phyloP scores from a whole-genome alignment of 2,113 vertebrate genomes.

The Todiramphus chloris region DNA sequence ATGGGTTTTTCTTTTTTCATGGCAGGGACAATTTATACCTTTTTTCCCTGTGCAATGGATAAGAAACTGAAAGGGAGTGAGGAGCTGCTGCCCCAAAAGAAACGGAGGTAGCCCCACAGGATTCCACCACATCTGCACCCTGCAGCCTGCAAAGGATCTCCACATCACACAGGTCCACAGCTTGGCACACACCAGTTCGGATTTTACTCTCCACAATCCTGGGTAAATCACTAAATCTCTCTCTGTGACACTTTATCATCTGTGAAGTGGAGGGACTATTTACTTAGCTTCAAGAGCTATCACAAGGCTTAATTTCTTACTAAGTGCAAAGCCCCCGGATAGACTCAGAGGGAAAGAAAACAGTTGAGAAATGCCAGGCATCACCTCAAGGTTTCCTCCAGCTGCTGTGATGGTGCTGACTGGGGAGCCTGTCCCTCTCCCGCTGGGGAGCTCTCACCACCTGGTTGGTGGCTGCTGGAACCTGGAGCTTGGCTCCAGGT shows the following conservation, averaged over 20 bases:
- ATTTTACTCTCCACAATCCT: neutral
- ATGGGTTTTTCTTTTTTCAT: neutral
- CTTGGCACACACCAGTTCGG: neutral
- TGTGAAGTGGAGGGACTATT: neutral
- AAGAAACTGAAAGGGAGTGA: neutral
- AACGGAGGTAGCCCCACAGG: neutral
- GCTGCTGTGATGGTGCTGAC: neutral
- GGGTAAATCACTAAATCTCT: neutral
- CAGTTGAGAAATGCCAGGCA: neutral
- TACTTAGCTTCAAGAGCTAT: neutral
- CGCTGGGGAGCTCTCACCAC: neutral
- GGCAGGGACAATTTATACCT: neutral
- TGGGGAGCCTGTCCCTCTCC: rapidly evolving
- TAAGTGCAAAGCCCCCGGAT: rapidly evolving
- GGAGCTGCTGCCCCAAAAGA: neutral
- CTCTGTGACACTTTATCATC: neutral
- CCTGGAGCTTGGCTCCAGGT: neutral
- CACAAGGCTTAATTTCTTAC: neutral
- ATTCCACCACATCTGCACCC: neutral
- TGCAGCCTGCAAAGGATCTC: neutral
- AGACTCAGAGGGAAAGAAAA: neutral
- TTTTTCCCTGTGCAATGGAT: neutral
- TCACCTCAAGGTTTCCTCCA: neutral
- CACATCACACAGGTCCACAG: rapidly evolving
- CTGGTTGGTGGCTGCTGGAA: neutral